Base-by-base conservation (phyloP, 2,888 invertebrate species). In the Trilocha varians region DNA sequence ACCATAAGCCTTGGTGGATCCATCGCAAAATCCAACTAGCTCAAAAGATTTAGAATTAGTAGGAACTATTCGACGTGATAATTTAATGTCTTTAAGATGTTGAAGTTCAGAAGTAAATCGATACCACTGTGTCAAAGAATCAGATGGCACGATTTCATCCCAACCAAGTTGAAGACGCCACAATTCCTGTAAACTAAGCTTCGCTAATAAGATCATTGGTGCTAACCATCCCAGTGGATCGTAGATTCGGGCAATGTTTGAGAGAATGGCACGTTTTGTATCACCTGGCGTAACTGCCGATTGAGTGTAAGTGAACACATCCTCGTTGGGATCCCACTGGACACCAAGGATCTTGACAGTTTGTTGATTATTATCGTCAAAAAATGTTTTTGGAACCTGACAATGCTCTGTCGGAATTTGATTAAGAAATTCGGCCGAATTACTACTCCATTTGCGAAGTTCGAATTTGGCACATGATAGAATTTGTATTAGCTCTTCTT, bases 11-110 rank as follows among this genome's bases (percentile, higher is more conserved):
- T 33, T 33, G 3, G 32, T 18, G 1, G 39, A 39, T 4, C 17
- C 34, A 16, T 39, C 39, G 9, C 39, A 34, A 16, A 39, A 32
- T n/a, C 39, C 39, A 5, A 39, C 13, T 6, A 33, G 32, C 16
- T 16, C 1, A 13, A n/a, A 39, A 3, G 16, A 15, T 5, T 25
- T 15, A 8, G n/a, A n/a, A 2, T 13, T 11, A n/a, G 16, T n/a
- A 13, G 34, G n/a, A 11, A 2, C 16, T 13, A 34, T 34, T 11
- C 3, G 16, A 3, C 39, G 39, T 16, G 34, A 16, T 5, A 34
- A 9, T 34, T 16, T 4, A 33, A 33, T 13, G 11, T 17, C 18
- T 8, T 18, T 18, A 4, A 18, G 18, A 18, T 18, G 8, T 4
- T 18, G 18, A 18, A 18, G 8, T 8, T 18, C 18, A 8, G 18